Conservation (phyloP, 2,113 vertebrate genomes). For the Pangasianodon hypophthalmus region DNA sequence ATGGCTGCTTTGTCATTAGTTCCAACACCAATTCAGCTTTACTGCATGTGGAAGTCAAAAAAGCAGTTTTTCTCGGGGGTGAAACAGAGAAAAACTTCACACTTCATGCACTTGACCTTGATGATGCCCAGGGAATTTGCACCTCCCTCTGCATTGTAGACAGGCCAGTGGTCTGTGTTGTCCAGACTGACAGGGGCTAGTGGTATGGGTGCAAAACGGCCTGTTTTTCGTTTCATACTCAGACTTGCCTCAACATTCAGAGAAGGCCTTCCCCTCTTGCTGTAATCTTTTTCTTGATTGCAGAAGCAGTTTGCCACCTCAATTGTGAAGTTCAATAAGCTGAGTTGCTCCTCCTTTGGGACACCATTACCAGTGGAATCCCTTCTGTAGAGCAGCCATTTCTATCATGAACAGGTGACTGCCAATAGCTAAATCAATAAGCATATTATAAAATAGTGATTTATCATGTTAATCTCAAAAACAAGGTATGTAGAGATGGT, state of each 20-base stretch:
- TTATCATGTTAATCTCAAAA: no score
- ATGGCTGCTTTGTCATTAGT: neutral
- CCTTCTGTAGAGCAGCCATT: constrained; percentile 6
- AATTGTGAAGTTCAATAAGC: constrained; percentile 8
- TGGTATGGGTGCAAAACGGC: neutral
- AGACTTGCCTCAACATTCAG: constrained; percentile 3
- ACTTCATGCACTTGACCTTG: constrained; percentile 33
- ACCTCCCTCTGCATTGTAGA: constrained; percentile 16
- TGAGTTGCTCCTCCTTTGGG: constrained; percentile 4
- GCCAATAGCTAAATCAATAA: no score
- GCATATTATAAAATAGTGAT: neutral
- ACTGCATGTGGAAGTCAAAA: constrained; percentile 13
- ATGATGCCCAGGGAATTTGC: constrained; percentile 16
- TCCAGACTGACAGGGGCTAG: neutral
- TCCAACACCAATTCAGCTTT: neutral
- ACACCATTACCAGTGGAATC: neutral
- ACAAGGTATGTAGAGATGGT: no score
- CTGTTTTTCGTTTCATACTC: neutral
- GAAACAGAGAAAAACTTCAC: constrained; percentile 21
- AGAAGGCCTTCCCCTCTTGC: constrained; percentile 3
- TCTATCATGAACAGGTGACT: no score
- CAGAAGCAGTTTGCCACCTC: constrained; percentile 28
- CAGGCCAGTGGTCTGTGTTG: neutral
- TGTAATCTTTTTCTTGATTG: neutral
- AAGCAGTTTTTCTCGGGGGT: constrained; percentile 20